phyloP scores from a whole-genome alignment of 1,140 invertebrate genomes.

The Zaprionus africanus region DNA sequence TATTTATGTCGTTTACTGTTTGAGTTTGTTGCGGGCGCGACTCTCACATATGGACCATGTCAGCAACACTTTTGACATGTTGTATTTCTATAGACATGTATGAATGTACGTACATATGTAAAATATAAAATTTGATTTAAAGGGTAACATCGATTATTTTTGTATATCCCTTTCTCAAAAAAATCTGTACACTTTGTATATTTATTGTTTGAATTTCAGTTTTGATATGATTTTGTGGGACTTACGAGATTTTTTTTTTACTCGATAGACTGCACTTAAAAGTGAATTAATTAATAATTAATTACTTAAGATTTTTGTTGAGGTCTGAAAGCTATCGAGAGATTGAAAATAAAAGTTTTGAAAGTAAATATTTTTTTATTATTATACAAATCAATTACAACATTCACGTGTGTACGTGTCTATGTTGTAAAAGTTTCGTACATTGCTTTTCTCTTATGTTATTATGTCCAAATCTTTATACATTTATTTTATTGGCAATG shows the following conservation, averaged over 20 bases:
- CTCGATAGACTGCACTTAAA: too few relatives aligned
- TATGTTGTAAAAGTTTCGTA: neutral
- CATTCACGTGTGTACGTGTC: neutral
- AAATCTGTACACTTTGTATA: neutral
- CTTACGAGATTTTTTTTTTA: too few relatives aligned
- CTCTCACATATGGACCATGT: constrained; percentile 61
- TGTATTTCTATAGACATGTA: constrained; percentile 27
- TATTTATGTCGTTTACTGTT: constrained; percentile 47
- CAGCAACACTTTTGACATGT: constrained; percentile 73
- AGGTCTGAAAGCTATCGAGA: too few relatives aligned
- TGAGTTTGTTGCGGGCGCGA: constrained; percentile 7
- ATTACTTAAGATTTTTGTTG: too few relatives aligned
- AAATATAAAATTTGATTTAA: neutral
- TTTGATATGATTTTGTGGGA: neutral
- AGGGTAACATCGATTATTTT: neutral
- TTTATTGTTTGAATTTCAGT: neutral
- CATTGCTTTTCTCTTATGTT: neutral
- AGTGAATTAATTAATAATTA: too few relatives aligned
- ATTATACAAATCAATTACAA: neutral
- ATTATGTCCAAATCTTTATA: neutral
- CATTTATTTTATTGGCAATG: neutral
- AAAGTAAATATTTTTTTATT: neutral
- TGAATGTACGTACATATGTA: constrained; percentile 14
- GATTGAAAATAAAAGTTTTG: neutral
- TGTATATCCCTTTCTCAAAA: neutral